These are phyloP conservation scores for Ichneumon xanthorius DNA, from an alignment of 2,888 invertebrate genomes.

Conservation along the genomic window DNA sequence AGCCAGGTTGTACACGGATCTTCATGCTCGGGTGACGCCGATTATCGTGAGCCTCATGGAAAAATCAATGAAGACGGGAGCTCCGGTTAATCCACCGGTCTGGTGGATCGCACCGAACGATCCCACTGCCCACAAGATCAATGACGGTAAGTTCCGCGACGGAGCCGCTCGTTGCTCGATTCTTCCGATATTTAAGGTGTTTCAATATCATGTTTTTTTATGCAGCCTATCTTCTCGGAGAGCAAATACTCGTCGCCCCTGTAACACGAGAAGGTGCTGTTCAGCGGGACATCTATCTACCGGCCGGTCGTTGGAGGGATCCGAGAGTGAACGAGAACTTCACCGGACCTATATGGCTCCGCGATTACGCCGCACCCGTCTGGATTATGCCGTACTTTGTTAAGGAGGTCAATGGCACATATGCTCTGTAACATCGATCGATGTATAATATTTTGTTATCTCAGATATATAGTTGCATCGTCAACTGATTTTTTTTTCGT, in stretches of 20 bases:
- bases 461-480: not conserved
- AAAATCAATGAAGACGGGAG: conserved; percentile 87
- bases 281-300: conserved; percentile 91
- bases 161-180: not conserved
- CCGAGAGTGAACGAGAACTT: conserved; percentile 83
- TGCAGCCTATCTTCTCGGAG: conserved; percentile 92
- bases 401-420: conserved; percentile 60
- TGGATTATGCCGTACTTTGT: conserved; percentile 90
- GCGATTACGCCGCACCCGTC: conserved; percentile 89
- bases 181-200: not conserved
- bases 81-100: conserved; percentile 92
- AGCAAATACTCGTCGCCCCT: conserved; percentile 92
- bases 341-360: conserved; percentile 88
- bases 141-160: conserved; percentile 80
- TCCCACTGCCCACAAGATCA: conserved; percentile 85
- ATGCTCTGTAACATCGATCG: conserved; percentile 7
- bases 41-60: conserved; percentile 88
- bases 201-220: conserved; percentile 47
- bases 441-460: conserved; percentile 21
- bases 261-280: conserved; percentile 88
- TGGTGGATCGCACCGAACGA: conserved; percentile 94
- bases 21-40: conserved; percentile 88
- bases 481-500: not conserved
- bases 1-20: conserved; percentile 87
- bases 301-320: conserved; percentile 91